phyloP scores from a whole-genome alignment of 2,888 invertebrate genomes.

The Leptinotarsa peninsularis region DNA sequence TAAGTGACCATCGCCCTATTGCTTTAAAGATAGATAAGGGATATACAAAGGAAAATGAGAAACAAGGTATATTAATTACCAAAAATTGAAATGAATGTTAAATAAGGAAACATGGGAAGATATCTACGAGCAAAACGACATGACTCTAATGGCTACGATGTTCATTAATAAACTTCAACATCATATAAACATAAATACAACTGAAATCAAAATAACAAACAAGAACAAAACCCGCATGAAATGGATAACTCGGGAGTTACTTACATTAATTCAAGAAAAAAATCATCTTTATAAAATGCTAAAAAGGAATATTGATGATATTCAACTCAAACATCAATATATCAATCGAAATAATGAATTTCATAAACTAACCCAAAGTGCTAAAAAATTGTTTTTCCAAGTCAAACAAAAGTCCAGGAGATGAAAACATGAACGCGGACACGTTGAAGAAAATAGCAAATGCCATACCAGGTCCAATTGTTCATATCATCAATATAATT shows the following conservation, averaged over 20 bases:
- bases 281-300: background rate
- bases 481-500: slow-evolving; percentile 1
- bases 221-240: slow-evolving; percentile 9
- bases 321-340: background rate
- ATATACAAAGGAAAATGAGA: background rate
- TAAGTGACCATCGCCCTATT: background rate
- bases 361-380: background rate
- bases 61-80: background rate
- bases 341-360: background rate
- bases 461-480: background rate
- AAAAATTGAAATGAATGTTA: background rate
- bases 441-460: background rate
- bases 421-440: background rate
- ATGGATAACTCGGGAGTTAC: background rate
- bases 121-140: background rate
- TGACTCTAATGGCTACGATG: background rate
- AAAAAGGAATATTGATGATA: background rate
- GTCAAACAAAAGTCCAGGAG: background rate
- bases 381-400: background rate
- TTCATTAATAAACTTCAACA: background rate
- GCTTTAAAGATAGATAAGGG: background rate
- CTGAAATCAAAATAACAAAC: background rate
- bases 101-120: background rate
- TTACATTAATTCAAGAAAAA: background rate
- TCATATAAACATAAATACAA: background rate